phyloP scores from a whole-genome alignment of 2,797 vertebrate genomes.

The Eidolon dupreanum region DNA sequence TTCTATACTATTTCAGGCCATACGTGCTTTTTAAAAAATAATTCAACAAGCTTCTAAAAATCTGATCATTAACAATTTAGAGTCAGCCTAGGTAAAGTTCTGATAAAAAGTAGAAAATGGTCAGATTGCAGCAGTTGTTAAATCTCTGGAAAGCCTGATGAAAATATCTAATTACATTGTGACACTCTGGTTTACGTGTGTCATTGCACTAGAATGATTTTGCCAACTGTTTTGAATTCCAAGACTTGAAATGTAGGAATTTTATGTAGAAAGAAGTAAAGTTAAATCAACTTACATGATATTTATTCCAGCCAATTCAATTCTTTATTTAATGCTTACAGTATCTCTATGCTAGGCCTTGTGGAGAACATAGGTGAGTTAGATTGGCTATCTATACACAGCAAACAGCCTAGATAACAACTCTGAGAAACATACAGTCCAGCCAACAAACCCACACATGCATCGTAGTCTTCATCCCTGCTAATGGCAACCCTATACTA shows the following conservation, averaged over 20 bases:
- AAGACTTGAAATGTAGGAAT: background rate
- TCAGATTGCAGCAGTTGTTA: constrained; percentile 24
- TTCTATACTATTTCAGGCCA: background rate
- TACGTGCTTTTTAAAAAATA: constrained; percentile 52
- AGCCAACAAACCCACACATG: background rate
- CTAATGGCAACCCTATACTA: background rate
- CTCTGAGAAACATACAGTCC: background rate
- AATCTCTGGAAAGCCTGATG: background rate
- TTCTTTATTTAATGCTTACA: background rate
- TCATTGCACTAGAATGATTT: constrained; percentile 6
- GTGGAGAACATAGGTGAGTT: background rate
- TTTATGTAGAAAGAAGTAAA: background rate
- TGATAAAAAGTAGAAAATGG: constrained; percentile 16
- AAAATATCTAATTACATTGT: constrained; percentile 44
- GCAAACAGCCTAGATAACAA: background rate
- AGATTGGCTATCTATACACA: background rate
- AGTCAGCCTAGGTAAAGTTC: constrained; percentile 32
- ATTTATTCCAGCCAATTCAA: background rate
- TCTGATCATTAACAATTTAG: constrained; percentile 52
- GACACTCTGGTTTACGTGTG: constrained; percentile 3
- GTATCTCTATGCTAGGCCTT: background rate
- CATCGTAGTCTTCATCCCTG: background rate
- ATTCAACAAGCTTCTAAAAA: constrained; percentile 51
- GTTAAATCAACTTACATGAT: background rate
- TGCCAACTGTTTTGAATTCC: constrained; percentile 32